Evolutionary conservation across 2,888 invertebrate genomes (phyloP).

Genomic region (Drosophila paranaensis): DNA sequence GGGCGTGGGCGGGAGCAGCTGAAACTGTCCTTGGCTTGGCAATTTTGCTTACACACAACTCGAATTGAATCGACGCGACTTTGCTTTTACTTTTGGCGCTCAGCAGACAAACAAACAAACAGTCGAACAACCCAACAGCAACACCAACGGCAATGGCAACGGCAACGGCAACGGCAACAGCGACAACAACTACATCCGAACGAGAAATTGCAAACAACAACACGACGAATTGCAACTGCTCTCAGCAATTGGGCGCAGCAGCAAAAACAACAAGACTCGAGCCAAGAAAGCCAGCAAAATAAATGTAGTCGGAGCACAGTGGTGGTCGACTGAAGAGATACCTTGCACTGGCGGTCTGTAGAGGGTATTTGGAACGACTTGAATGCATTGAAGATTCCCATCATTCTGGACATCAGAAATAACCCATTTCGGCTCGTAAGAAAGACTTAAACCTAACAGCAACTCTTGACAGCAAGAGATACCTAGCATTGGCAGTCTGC

Average conservation of each 20-base stretch:
- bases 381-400: background rate
- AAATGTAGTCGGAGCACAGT: too few species aligned
- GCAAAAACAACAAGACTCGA: slow-evolving; percentile 10
- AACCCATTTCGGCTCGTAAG: too few species aligned
- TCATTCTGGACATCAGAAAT: background rate
- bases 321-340: slow-evolving; percentile 11
- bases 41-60: slow-evolving; percentile 69
- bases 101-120: slow-evolving; percentile 30
- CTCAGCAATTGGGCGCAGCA: slow-evolving; percentile 33
- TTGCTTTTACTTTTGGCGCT: slow-evolving; percentile 56
- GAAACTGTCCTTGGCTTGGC: slow-evolving; percentile 57
- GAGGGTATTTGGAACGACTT: too few species aligned
- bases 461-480: too few species aligned
- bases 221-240: slow-evolving; percentile 53
- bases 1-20: slow-evolving; percentile 29
- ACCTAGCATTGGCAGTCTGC: too few species aligned
- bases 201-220: slow-evolving; percentile 51
- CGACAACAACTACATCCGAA: slow-evolving; percentile 5
- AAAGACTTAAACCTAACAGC: too few species aligned
- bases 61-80: slow-evolving; percentile 64
- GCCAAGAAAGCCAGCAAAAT: background rate
- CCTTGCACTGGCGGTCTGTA: background rate
- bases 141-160: slow-evolving; percentile 8
- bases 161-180: slow-evolving; percentile 11
- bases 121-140: slow-evolving; percentile 17